A percentile compares a stretch with the other conserved stretches of the same genome.
Evolutionary conservation across 2,113 vertebrate genomes (phyloP).

Genomic region (Ophiodon elongatus): DNA sequence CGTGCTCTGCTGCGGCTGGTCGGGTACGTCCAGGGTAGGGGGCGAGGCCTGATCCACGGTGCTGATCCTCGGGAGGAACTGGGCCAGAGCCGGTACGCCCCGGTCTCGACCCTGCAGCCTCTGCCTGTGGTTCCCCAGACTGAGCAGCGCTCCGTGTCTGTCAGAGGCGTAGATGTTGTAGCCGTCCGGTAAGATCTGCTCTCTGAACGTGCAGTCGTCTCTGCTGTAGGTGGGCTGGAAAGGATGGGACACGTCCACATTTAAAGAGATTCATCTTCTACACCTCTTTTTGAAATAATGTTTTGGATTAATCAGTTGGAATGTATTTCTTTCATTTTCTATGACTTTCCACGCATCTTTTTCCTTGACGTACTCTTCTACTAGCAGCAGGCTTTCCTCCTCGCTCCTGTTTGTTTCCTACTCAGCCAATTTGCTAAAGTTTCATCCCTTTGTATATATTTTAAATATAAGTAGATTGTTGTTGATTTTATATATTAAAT

Average conservation of each 20-base stretch:
- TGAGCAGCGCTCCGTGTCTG: conserved; percentile 84
- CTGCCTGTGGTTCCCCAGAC: conserved; percentile 87
- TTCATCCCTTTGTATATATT: not conserved
- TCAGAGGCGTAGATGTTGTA: conserved; percentile 91
- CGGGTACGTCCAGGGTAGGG: conserved; percentile 6
- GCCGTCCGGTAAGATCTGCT: conserved; percentile 88
- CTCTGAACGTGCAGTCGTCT: conserved; percentile 92
- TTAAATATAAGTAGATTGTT: not conserved
- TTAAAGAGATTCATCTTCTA: not conserved
- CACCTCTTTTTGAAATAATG: not conserved
- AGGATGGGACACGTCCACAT: not conserved
- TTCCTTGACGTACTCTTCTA: not conserved
- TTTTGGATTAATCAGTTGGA: not conserved
- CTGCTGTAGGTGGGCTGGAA: conserved; percentile 85
- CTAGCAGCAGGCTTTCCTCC: not conserved
- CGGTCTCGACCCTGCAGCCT: conserved; percentile 83
- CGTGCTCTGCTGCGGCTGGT: conserved; percentile 22
- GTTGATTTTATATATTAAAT: not conserved
- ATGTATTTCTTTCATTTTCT: not conserved
- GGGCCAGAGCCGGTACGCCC: conserved; percentile 85
- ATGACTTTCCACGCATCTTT: not conserved
- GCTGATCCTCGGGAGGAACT: conserved; percentile 91
- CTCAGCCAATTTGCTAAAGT: not conserved
- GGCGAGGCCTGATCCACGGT: conserved; percentile 66
- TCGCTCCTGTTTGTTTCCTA: not conserved